phyloP scores from a whole-genome alignment of 2,797 vertebrate species.

The Melanotaenia maccullochi region DNA sequence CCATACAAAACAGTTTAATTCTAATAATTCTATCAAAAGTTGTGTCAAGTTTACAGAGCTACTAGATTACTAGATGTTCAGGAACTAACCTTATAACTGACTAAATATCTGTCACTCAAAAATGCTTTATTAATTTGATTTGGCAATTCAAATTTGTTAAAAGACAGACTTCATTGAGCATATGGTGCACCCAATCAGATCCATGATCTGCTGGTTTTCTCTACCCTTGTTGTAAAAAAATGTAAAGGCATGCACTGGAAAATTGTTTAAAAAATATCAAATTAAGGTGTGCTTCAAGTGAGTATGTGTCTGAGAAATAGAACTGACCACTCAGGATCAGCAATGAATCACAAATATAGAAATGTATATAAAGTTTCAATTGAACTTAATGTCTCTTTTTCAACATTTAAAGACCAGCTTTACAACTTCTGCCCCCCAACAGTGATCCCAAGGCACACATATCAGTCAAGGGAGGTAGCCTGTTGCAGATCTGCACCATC shows the following conservation, averaged over 20 bases:
- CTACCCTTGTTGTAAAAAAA: not conserved
- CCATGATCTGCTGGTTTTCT: constrained; percentile 28
- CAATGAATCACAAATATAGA: not conserved
- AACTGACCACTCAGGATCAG: not conserved
- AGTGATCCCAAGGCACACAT: constrained; percentile 15
- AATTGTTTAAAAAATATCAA: not conserved
- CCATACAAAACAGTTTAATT: not conserved
- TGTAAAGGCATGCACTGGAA: too few species aligned
- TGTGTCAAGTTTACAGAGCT: not conserved
- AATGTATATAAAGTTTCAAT: not conserved
- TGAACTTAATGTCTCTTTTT: constrained; percentile 10
- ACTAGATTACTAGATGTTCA: too few species aligned
- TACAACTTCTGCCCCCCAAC: constrained; percentile 19
- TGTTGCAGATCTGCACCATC: constrained; percentile 53
- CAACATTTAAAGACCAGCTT: constrained; percentile 40
- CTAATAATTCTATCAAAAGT: not conserved
- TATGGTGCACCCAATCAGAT: constrained; percentile 8
- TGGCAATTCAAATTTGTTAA: constrained; percentile 2
- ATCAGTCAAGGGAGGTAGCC: constrained; percentile 40
- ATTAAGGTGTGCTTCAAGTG: not conserved
- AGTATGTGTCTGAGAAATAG: not conserved
- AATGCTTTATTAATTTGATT: not conserved
- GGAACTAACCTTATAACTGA: too few species aligned
- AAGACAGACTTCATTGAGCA: constrained; percentile 15
- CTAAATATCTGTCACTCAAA: too few species aligned